A percentile compares a stretch with the other conserved stretches of the same genome.
These are phyloP conservation scores for Myrmecobius fasciatus DNA, from an alignment of 2,113 vertebrate genomes.

Conservation along the genomic window DNA sequence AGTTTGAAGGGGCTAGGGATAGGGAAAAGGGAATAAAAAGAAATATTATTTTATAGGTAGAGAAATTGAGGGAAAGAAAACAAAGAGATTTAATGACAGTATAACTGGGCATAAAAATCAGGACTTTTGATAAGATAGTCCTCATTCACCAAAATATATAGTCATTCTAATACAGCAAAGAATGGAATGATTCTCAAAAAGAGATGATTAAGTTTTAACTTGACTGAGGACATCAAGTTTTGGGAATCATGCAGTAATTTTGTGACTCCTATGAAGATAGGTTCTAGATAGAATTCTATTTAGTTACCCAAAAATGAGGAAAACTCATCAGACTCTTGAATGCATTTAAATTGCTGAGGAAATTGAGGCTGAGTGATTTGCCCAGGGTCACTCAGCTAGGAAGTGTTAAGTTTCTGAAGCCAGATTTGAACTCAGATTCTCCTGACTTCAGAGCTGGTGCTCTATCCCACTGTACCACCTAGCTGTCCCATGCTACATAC, in stretches of 20 bases:
- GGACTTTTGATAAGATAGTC: background rate
- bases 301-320: background rate
- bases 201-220: background rate
- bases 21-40: background rate
- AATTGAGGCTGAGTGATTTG: too few species aligned
- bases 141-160: background rate
- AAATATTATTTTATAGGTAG: conserved; percentile 15
- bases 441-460: too few species aligned
- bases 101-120: background rate
- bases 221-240: background rate
- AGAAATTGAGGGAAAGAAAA: background rate
- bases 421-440: too few species aligned
- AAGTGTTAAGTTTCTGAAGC: too few species aligned
- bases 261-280: background rate
- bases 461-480: too few species aligned
- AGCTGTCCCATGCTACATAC: background rate
- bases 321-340: background rate
- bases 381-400: too few species aligned
- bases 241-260: background rate
- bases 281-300: background rate
- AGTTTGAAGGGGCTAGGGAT: background rate
- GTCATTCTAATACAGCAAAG: background rate
- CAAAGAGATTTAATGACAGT: background rate
- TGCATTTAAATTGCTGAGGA: background rate
- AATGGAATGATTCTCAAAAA: background rate